A percentile compares a stretch with the other conserved stretches of the same genome.
phyloP scores from a whole-genome alignment of 1,140 invertebrate genomes.

The Bombus ignitus region DNA sequence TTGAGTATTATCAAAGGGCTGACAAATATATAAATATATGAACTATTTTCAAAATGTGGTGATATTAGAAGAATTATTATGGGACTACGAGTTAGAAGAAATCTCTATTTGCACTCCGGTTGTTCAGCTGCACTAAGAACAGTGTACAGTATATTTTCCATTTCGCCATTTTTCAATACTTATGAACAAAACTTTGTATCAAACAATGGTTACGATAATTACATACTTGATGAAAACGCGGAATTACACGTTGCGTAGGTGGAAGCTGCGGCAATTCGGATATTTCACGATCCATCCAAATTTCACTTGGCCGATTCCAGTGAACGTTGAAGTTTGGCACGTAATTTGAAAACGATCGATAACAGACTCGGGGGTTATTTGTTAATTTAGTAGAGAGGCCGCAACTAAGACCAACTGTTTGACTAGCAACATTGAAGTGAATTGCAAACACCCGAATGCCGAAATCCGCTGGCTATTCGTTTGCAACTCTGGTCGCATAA shows the following conservation, averaged over 20 bases:
- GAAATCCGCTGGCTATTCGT: not conserved
- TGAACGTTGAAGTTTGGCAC: not conserved
- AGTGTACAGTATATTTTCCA: too few species aligned
- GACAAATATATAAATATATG: too few species aligned
- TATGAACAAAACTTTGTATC: too few species aligned
- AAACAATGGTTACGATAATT: not conserved
- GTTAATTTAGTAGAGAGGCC: slow-evolving; percentile 34
- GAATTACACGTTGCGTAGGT: not conserved
- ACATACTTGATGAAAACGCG: not conserved
- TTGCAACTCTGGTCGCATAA: slow-evolving; percentile 14
- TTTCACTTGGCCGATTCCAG: not conserved
- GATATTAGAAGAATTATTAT: too few species aligned
- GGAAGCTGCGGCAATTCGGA: not conserved
- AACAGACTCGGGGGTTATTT: not conserved
- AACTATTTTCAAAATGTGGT: too few species aligned
- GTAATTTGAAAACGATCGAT: slow-evolving; percentile 4
- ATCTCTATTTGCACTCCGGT: too few species aligned
- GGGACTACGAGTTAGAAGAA: too few species aligned
- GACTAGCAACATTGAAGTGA: slow-evolving; percentile 28
- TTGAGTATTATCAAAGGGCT: too few species aligned
- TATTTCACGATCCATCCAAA: not conserved
- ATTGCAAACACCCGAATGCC: slow-evolving; percentile 17
- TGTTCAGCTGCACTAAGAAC: too few species aligned
- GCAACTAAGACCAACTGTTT: slow-evolving; percentile 37
- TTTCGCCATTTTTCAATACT: too few species aligned